Conservation (phyloP, 2,797 vertebrate species). For the Bovichtus variegatus region DNA sequence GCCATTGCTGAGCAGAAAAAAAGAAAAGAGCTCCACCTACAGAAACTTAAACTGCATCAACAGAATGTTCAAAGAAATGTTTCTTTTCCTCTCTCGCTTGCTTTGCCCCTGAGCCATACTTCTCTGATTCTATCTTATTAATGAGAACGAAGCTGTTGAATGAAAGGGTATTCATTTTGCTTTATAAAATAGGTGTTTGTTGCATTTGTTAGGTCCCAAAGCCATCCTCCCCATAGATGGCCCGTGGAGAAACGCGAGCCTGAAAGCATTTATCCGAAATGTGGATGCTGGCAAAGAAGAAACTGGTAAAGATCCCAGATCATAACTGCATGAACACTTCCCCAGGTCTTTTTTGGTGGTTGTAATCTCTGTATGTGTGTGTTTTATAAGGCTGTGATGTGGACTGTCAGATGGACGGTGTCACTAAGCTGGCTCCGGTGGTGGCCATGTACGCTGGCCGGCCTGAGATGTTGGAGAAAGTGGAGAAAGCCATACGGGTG, state of each 20-base stretch:
- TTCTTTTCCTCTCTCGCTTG: neutral
- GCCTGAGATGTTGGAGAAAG: slow-evolving; percentile 82
- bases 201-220: slow-evolving; percentile 70
- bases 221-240: slow-evolving; percentile 76
- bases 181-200: slow-evolving; percentile 5
- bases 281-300: slow-evolving; percentile 76
- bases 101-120: neutral
- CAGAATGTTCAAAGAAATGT: slow-evolving; percentile 22
- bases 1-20: slow-evolving; percentile 20
- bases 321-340: neutral
- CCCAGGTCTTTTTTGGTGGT: neutral
- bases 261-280: slow-evolving; percentile 81
- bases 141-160: neutral
- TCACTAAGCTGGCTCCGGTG: slow-evolving; percentile 82
- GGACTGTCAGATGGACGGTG: slow-evolving; percentile 83
- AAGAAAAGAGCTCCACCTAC: slow-evolving; percentile 51
- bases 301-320: slow-evolving; percentile 64
- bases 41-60: slow-evolving; percentile 36
- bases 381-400: slow-evolving; percentile 73
- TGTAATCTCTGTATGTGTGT: neutral
- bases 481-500: slow-evolving; percentile 77
- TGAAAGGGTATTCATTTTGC: neutral
- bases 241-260: slow-evolving; percentile 76
- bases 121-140: neutral
- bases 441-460: slow-evolving; percentile 80